Conservation (phyloP, 2,113 vertebrate species). For the Sterna hirundo region DNA sequence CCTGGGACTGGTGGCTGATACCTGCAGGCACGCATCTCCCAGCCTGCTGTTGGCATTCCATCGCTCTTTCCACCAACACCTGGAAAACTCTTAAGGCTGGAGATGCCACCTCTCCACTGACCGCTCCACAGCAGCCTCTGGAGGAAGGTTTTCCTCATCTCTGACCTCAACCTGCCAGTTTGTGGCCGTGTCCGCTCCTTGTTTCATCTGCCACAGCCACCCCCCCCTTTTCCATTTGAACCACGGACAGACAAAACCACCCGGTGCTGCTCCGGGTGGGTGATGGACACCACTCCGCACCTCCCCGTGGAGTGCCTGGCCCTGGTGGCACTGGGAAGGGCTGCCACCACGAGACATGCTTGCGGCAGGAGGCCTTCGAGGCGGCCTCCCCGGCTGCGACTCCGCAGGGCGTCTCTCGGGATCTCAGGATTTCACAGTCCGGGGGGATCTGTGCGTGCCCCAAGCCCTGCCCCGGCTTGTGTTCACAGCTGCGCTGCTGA, state of each 20-base stretch:
- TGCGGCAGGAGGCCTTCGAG: fast-evolving
- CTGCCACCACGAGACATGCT: not conserved
- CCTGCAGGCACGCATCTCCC: fast-evolving
- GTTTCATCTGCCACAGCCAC: not conserved
- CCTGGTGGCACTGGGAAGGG: not conserved
- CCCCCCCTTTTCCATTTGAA: not conserved
- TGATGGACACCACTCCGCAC: not conserved
- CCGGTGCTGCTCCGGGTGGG: fast-evolving
- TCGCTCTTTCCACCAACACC: not conserved
- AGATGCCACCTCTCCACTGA: not conserved
- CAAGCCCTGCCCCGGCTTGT: not conserved
- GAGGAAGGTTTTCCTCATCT: not conserved
- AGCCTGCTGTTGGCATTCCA: too few relatives aligned
- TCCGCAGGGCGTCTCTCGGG: not conserved
- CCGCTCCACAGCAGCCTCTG: not conserved
- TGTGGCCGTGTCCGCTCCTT: not conserved
- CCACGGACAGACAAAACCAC: not conserved
- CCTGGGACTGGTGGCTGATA: not conserved
- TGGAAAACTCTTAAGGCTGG: not conserved
- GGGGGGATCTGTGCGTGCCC: not conserved
- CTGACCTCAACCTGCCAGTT: not conserved
- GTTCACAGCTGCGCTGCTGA: not conserved
- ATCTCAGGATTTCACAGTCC: fast-evolving
- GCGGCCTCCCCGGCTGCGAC: not conserved
- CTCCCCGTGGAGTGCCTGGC: not conserved